Evolutionary conservation across 1,140 invertebrate genomes (phyloP), one percentile per base, ranked within the genome.

Genomic region (Brachionus asplanchnoidis): DNA sequence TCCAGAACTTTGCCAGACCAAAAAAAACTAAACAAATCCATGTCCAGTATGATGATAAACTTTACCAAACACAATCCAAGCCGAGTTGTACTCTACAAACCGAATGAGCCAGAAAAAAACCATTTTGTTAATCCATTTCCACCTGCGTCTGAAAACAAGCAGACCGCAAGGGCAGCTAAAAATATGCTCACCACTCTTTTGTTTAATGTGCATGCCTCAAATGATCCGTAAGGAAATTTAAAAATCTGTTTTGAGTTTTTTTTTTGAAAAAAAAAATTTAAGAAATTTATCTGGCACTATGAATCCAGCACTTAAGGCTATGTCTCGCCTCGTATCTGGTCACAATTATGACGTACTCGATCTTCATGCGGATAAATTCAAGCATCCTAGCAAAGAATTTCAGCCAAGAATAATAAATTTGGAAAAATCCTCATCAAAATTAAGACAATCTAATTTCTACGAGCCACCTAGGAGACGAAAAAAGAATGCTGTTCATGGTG

Each of bases 281-380:
- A 46, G 68, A 40, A 73, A 73, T 17, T 40, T 40, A n/a, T 73
- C 68, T 0, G 77, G 77, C 14, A 65, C 36, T 65, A 3, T 53
- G 12, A 60, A 65, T 82, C 79, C 79, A 11, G 79, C 79, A 32
- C 23, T 82, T 14, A 82, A 82, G 42, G 56, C 79, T 3, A 82
- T 82, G 79, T 65, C 53, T 44, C 36, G 42, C n/a, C 65, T 82
- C 0, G 79, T 68, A 36, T 68, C 53, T 65, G 79, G 79, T 23
- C 65, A 65, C 53, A 82, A 65, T 46, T 82, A 82, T 26, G 79
- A 82, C 23, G 50, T 65, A 1, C 53, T 82, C 9, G 79, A 82
- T 44, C 56, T 40, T 9, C 79, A 82, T 82, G 32, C 79, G 17
- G 17, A 68, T 20, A 60, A 46, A 65, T 82, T 82, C n/a, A 82